These are phyloP conservation scores for Drosophila littoralis DNA, from an alignment of 1,140 invertebrate species.

Conservation along the genomic window DNA sequence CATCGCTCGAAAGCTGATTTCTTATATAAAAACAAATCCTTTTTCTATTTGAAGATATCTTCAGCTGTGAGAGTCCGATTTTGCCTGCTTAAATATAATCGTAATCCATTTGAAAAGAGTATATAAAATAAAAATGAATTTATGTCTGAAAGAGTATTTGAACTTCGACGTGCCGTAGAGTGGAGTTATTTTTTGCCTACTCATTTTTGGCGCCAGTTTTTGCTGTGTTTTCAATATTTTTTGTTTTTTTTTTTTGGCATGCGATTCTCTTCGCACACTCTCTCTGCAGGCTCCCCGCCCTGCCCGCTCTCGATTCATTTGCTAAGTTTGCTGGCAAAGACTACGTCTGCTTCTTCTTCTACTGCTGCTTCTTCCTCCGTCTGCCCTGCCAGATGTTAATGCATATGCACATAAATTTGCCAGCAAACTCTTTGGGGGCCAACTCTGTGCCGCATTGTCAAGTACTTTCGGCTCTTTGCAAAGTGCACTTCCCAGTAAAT, in stretches of 20 bases:
- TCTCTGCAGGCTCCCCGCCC: background rate
- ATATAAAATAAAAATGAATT: no score
- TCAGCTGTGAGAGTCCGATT: no score
- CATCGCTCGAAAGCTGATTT: no score
- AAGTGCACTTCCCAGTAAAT: conserved; percentile 5
- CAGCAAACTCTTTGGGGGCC: conserved; percentile 12
- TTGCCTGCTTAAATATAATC: no score
- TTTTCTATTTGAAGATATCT: no score
- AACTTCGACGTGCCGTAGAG: no score
- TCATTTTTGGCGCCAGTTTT: conserved; percentile 62
- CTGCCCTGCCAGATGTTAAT: conserved; percentile 60
- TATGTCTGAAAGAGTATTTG: no score
- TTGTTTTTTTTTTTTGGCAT: conserved; percentile 42
- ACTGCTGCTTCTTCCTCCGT: background rate
- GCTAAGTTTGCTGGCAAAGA: conserved; percentile 57
- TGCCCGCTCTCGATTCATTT: conserved; percentile 50
- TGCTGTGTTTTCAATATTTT: conserved; percentile 33
- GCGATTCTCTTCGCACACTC: conserved; percentile 16
- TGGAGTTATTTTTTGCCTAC: background rate
- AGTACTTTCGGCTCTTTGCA: conserved; percentile 3
- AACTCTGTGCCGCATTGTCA: conserved; percentile 11
- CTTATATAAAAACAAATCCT: no score
- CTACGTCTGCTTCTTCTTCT: background rate
- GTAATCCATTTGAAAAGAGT: no score
- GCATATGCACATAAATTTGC: conserved; percentile 76